Conservation (phyloP, 2,888 invertebrate species). For the Aspidiotus rigidus region DNA sequence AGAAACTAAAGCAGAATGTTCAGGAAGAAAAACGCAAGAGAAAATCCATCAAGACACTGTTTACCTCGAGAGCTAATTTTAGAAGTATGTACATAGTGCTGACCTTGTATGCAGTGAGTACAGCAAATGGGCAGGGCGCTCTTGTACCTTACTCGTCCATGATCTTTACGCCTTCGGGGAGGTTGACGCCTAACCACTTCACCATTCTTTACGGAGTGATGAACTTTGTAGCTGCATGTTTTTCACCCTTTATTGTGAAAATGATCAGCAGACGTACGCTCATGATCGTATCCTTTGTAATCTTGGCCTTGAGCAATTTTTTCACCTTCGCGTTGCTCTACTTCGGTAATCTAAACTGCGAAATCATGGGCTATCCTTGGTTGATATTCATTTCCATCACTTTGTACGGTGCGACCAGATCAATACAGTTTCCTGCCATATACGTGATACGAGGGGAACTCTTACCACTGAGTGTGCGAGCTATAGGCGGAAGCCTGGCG, state of each 20-base stretch:
- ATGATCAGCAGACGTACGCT: not conserved
- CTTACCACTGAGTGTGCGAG: constrained; percentile 12
- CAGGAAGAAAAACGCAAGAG: constrained; percentile 8
- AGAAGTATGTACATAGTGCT: constrained; percentile 31
- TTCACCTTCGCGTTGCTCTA: not conserved
- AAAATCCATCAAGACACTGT: constrained; percentile 8
- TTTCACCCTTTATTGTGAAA: constrained; percentile 9
- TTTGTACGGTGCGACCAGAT: constrained; percentile 2
- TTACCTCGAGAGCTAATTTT: constrained; percentile 8
- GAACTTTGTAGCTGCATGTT: not conserved
- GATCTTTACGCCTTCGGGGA: constrained; percentile 36
- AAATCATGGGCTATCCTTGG: not conserved
- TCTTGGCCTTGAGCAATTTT: not conserved
- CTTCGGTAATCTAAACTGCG: not conserved
- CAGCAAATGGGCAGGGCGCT: constrained; percentile 9
- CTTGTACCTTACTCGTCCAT: constrained; percentile 37
- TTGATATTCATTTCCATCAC: not conserved
- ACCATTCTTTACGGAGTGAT: not conserved
- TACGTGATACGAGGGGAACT: constrained; percentile 14
- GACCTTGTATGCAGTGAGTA: not conserved
- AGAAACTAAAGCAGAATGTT: not conserved
- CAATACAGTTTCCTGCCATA: not conserved
- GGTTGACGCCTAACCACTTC: constrained; percentile 33
- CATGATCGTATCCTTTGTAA: not conserved
- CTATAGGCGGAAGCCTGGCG: not conserved